These are phyloP conservation scores for Addax nasomaculatus DNA, from an alignment of 2,113 vertebrate genomes.

Conservation along the genomic window DNA sequence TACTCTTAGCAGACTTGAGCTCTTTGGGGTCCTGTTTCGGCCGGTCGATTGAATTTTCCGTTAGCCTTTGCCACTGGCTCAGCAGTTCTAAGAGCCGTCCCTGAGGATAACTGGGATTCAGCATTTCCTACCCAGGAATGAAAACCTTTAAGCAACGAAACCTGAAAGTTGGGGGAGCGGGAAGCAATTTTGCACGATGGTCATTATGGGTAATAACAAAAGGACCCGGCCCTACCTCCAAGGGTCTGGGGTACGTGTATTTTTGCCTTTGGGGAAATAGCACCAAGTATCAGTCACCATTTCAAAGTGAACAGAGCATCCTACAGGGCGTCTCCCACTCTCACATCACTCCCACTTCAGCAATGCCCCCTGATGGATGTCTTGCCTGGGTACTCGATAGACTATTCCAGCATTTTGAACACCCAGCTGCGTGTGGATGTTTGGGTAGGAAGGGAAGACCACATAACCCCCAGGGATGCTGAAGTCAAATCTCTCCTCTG, in stretches of 20 bases:
- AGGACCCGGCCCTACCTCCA: not conserved
- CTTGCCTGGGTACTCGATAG: not conserved
- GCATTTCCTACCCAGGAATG: not conserved
- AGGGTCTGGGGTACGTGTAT: too few relatives aligned
- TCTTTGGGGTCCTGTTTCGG: not conserved
- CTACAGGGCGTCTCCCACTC: too few relatives aligned
- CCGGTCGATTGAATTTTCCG: fast-evolving
- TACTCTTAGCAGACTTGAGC: not conserved
- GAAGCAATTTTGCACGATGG: not conserved
- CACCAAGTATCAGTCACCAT: not conserved
- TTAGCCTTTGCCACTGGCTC: not conserved
- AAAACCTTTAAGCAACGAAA: not conserved
- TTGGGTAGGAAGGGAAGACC: not conserved
- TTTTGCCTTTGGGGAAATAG: not conserved
- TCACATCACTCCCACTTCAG: not conserved
- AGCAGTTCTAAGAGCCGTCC: not conserved
- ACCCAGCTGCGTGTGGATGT: not conserved
- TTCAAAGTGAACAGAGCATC: not conserved
- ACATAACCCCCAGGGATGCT: not conserved
- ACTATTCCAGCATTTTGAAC: not conserved
- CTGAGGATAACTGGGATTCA: not conserved
- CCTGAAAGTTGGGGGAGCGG: not conserved
- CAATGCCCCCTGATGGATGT: not conserved
- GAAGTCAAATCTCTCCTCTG: not conserved
- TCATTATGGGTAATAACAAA: not conserved